These are phyloP conservation scores for Heteractis magnifica DNA, from an alignment of 92 coral and sea anemone genomes.

Conservation along the genomic window DNA sequence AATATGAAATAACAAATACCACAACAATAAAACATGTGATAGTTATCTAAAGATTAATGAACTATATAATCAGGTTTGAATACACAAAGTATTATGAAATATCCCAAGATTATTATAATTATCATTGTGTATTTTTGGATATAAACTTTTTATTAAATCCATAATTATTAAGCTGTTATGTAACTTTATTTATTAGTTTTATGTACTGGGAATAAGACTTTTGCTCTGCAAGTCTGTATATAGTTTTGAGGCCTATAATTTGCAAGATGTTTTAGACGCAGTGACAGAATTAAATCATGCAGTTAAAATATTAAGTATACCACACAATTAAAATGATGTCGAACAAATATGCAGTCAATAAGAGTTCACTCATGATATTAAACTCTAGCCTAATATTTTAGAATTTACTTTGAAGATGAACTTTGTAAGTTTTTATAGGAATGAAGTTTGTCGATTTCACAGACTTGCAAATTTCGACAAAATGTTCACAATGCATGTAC, in stretches of 20 bases:
- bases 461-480: background rate
- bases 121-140: background rate
- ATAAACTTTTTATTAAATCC: no score
- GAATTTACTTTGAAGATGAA: background rate
- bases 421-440: background rate
- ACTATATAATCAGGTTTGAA: no score
- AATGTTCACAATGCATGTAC: background rate
- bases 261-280: background rate
- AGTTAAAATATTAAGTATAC: background rate
- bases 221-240: background rate
- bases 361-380: background rate
- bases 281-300: background rate
- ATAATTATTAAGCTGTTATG: no score
- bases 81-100: no score
- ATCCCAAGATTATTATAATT: no score
- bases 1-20: no score
- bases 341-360: background rate
- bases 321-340: no score
- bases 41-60: no score
- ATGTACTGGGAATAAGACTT: background rate
- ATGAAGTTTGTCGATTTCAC: background rate
- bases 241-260: background rate
- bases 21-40: no score
- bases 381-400: background rate
- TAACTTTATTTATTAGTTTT: background rate